phyloP scores from a whole-genome alignment of 92 coral and sea anemone genomes.

The Metridium senile region DNA sequence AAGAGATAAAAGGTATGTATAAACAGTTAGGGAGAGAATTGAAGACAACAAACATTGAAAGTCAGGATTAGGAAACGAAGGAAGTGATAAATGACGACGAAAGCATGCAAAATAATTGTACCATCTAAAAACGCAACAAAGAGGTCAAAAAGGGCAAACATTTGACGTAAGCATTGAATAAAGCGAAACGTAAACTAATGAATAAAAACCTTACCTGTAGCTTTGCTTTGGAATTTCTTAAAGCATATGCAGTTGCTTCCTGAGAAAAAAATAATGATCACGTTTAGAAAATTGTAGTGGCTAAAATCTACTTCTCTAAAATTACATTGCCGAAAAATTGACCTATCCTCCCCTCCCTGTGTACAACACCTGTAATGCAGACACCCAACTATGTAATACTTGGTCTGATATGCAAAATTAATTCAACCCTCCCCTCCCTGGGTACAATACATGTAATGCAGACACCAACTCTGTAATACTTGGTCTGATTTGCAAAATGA shows the following conservation, averaged over 20 bases:
- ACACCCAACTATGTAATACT: conserved; percentile 91
- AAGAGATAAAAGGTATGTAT: too few relatives aligned
- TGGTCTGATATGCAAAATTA: conserved; percentile 44
- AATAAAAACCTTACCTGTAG: conserved; percentile 61
- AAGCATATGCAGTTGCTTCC: conserved; percentile 98
- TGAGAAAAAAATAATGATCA: conserved; percentile 26
- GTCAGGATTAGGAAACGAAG: background rate
- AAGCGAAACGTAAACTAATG: background rate
- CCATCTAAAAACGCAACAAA: background rate
- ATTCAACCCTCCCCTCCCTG: background rate
- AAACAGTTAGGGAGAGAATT: background rate
- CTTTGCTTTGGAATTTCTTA: conserved; percentile 95
- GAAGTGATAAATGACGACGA: too few relatives aligned
- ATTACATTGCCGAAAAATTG: too few relatives aligned
- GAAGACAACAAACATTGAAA: background rate
- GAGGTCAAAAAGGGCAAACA: background rate
- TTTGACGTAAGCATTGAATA: background rate
- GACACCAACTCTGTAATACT: background rate
- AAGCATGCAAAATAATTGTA: too few relatives aligned
- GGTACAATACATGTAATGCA: background rate
- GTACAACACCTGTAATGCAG: conserved; percentile 86
- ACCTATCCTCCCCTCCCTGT: background rate
- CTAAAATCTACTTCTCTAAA: too few relatives aligned
- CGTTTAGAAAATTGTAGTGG: too few relatives aligned
- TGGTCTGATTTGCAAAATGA: background rate